Base-by-base conservation (phyloP, 2,888 invertebrate genomes). In the Petrophora chlorosata region DNA sequence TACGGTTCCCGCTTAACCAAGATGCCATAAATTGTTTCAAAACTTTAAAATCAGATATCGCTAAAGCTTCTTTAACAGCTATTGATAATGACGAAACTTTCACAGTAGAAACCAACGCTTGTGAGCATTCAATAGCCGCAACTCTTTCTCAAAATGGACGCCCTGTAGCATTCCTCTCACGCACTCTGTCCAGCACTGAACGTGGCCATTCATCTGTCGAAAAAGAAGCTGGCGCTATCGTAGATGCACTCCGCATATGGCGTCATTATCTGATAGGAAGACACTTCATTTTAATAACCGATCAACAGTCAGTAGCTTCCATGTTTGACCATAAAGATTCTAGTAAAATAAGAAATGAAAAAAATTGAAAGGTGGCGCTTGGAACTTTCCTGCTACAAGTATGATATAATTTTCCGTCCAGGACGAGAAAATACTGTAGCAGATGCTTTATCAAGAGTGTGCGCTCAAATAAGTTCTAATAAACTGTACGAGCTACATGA, bases 211-310 rank as follows among this genome's bases (percentile, higher is more conserved):
- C 10, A 3, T 33, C 33, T 2, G 19, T 33, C 3, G 33, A 33
- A 12, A 33, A 33, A 17, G 33, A 33, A 10, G 33, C 33, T 2
- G 7, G 17, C 7, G 33, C 17, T 7, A 5, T 33, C 1, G 33
- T 33, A 2, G 33, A 19, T 3, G 2, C 16, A 3, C 3, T 32
- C 9, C 2, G 16, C 1, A 32, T 16, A n/a, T 32, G 30, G 30
- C 15, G 30, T 2, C 16, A 15, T 3, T 32, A 33, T 7, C 10
- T 17, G 0, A 9, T 33, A 5, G 33, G 33, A 10, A 33, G 33
- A 14, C 32, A 32, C 15, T 51, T 71, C 8, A 7, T 22, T 4
- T 7, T 22, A 22, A n/a, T n/a, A n/a, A n/a, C n/a, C n/a, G n/a
- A n/a, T n/a, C n/a, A n/a, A n/a, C n/a, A n/a, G n/a, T n/a, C n/a